Evolutionary conservation across 1,140 invertebrate genomes (phyloP).

Genomic region (Metopolophium dirhodum): DNA sequence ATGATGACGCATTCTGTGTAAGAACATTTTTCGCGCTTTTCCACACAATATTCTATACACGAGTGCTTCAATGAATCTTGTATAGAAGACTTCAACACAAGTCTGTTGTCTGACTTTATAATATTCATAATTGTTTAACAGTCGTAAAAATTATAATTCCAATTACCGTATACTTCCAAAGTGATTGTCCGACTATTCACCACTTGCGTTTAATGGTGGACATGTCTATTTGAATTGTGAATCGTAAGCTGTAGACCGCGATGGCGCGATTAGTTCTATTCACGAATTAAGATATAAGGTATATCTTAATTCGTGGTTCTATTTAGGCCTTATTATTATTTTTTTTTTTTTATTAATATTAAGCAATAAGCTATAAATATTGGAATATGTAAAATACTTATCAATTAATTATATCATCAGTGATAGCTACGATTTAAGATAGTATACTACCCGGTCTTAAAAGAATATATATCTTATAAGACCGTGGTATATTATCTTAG

Average conservation of each 20-base stretch:
- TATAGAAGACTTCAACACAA: constrained; percentile 26
- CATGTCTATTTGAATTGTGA: background rate
- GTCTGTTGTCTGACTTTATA: background rate
- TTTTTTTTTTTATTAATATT: no score
- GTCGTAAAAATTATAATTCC: background rate
- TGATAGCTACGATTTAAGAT: no score
- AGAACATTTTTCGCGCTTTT: background rate
- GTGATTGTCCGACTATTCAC: background rate
- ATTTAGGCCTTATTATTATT: no score
- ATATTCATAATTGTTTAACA: background rate
- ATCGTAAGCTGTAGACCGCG: background rate
- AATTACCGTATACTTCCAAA: background rate
- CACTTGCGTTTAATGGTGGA: background rate
- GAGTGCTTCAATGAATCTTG: constrained; percentile 29
- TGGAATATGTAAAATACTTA: no score
- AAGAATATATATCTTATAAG: no score
- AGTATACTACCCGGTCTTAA: no score
- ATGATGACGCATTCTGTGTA: background rate
- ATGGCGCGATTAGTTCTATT: background rate
- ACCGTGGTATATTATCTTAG: no score
- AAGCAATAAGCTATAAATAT: no score
- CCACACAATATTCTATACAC: constrained; percentile 39
- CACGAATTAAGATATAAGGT: no score
- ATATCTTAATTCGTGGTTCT: no score
- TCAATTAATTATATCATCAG: no score